Conservation (phyloP, 2,113 vertebrate species). For the Gracilinanus agilis region DNA sequence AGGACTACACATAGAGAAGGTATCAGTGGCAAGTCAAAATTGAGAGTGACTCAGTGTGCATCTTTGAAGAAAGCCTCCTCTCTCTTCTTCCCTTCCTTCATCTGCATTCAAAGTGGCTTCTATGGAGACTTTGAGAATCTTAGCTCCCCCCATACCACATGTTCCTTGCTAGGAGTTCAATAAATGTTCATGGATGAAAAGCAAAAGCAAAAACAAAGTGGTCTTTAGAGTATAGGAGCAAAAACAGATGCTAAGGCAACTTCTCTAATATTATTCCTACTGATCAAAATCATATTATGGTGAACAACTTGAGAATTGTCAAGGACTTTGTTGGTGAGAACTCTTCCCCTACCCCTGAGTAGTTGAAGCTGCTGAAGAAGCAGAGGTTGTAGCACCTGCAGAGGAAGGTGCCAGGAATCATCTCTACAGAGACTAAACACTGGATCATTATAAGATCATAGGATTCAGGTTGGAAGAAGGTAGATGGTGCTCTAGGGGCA, state of each 20-base stretch:
- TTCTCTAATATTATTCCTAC: not conserved
- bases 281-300: not conserved
- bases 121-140: too few relatives aligned
- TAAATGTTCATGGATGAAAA: too few relatives aligned
- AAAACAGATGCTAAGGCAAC: not conserved
- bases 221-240: not conserved
- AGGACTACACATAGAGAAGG: not conserved
- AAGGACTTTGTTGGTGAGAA: too few relatives aligned
- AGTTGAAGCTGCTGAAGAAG: not conserved
- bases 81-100: not conserved
- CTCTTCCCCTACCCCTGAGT: too few relatives aligned
- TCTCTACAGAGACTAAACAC: not conserved
- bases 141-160: too few relatives aligned
- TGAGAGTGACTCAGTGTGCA: not conserved
- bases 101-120: too few relatives aligned
- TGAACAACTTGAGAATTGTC: not conserved
- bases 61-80: not conserved
- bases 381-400: not conserved
- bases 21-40: not conserved
- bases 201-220: not conserved
- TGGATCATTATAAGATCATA: not conserved
- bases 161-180: too few relatives aligned
- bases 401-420: not conserved
- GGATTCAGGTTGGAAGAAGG: not conserved
- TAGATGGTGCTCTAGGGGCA: not conserved